These are phyloP conservation scores for Napeogenes inachia DNA, from an alignment of 2,888 invertebrate genomes.

Conservation along the genomic window DNA sequence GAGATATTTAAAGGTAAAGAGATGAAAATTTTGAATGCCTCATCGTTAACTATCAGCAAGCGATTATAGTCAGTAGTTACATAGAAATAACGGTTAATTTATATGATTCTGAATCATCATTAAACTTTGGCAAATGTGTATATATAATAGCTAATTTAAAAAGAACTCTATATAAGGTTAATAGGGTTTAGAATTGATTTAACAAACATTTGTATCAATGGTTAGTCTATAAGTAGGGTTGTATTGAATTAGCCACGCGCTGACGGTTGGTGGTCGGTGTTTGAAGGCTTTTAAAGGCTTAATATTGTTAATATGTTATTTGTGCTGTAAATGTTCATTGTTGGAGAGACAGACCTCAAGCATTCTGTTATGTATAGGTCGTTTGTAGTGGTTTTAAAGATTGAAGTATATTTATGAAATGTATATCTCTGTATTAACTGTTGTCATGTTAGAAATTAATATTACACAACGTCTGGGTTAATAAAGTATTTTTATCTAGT, in stretches of 20 bases:
- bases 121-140: neutral
- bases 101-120: neutral
- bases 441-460: too few relatives aligned
- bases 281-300: constrained; percentile 14
- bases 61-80: neutral
- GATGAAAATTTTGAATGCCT: neutral
- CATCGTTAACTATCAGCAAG: neutral
- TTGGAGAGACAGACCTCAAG: neutral
- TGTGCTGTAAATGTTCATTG: neutral
- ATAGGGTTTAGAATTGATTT: neutral
- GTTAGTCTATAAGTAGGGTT: constrained; percentile 10
- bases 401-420: too few relatives aligned
- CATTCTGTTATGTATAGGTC: too few relatives aligned
- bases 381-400: too few relatives aligned
- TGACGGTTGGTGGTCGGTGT: constrained; percentile 35
- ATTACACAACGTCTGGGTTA: too few relatives aligned
- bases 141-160: too few relatives aligned
- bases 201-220: neutral
- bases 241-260: constrained; percentile 37
- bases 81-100: neutral
- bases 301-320: neutral
- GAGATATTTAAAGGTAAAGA: constrained; percentile 21
- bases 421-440: too few relatives aligned
- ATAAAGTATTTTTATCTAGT: too few relatives aligned
- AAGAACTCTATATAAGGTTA: neutral